phyloP scores from a whole-genome alignment of 2,888 invertebrate species.

The Dynastes grantii region DNA sequence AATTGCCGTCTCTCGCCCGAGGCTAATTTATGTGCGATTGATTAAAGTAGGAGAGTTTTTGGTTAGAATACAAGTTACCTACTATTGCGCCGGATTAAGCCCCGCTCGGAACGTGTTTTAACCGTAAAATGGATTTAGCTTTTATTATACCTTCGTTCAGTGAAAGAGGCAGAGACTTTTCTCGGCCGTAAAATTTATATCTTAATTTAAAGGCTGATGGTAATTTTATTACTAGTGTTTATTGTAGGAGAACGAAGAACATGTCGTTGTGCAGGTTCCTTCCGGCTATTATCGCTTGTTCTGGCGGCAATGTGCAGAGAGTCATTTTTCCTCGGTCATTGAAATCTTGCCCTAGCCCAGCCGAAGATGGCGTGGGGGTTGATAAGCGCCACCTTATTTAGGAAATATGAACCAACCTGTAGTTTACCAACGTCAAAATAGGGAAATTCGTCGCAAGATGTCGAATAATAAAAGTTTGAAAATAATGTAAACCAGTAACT shows the following conservation, averaged over 20 bases:
- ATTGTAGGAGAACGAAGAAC: not conserved
- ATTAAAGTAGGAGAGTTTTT: constrained; percentile 42
- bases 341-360: too few species aligned
- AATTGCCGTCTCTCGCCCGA: constrained; percentile 24
- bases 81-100: constrained; percentile 31
- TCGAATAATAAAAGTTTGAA: too few species aligned
- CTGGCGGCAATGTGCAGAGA: not conserved
- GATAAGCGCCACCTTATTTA: too few species aligned
- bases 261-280: not conserved
- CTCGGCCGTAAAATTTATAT: constrained; percentile 39
- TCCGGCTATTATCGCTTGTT: not conserved
- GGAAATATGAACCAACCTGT: too few species aligned
- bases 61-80: constrained; percentile 40
- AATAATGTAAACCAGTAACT: too few species aligned
- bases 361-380: too few species aligned
- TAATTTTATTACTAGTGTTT: constrained; percentile 39
- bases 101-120: constrained; percentile 19
- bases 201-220: constrained; percentile 33
- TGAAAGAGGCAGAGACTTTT: constrained; percentile 10
- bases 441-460: too few species aligned
- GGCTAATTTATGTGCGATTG: constrained; percentile 44
- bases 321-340: too few species aligned
- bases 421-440: too few species aligned
- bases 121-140: constrained; percentile 28
- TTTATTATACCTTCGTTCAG: constrained; percentile 22